A percentile compares a stretch with the other conserved stretches of the same genome.
These are phyloP conservation scores for Apistogramma diplotaenia DNA, from an alignment of 2,113 vertebrate genomes.

Conservation along the genomic window DNA sequence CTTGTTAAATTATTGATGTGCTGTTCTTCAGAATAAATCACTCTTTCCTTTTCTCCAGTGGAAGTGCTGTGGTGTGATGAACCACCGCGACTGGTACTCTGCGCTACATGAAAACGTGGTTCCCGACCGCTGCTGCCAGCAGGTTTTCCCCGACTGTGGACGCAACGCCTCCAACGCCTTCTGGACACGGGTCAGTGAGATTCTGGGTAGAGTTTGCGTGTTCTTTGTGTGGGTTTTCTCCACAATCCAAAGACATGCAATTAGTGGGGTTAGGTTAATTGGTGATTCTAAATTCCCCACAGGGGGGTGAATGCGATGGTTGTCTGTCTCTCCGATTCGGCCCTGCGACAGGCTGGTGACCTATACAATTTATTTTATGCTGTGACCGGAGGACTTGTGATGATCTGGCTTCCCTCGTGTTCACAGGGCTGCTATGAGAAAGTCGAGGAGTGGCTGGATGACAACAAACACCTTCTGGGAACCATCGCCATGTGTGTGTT, in stretches of 20 bases:
- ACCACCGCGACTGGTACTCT: conserved; percentile 86
- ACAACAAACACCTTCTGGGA: conserved; percentile 93
- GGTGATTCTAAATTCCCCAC: too few species aligned
- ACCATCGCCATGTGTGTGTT: conserved; percentile 92
- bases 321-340: too few species aligned
- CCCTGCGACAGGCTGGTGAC: too few species aligned
- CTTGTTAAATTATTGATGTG: neutral
- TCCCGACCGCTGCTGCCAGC: conserved; percentile 91
- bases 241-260: too few species aligned
- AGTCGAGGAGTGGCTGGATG: conserved; percentile 90
- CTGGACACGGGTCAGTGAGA: conserved; percentile 83
- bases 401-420: neutral
- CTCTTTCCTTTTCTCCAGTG: conserved; percentile 77
- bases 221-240: too few species aligned
- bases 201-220: too few species aligned
- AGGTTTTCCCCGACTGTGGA: conserved; percentile 87
- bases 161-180: conserved; percentile 83
- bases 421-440: conserved; percentile 92
- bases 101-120: conserved; percentile 87
- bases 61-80: conserved; percentile 91
- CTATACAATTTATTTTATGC: neutral
- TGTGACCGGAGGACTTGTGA: neutral
- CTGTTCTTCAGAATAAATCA: neutral
- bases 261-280: too few species aligned
- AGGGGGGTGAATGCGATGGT: too few species aligned